phyloP scores from a whole-genome alignment of 2,113 vertebrate genomes.

The Ancistrus triradiatus region DNA sequence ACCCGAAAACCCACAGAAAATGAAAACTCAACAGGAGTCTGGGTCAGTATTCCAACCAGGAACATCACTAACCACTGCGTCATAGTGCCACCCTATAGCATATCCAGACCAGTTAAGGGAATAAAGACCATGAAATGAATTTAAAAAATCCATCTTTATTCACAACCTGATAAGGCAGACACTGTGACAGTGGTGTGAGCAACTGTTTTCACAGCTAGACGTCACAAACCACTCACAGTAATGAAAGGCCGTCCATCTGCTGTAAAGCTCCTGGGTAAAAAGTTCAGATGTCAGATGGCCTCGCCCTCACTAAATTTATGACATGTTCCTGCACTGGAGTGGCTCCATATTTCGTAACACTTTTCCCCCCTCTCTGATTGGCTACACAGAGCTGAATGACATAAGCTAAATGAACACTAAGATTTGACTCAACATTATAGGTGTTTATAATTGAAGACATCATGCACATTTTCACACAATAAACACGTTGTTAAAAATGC shows the following conservation, averaged over 20 bases:
- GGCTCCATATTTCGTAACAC: slow-evolving; percentile 55
- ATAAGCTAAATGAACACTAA: too few relatives aligned
- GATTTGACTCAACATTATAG: too few relatives aligned
- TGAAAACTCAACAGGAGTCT: too few relatives aligned
- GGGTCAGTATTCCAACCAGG: too few relatives aligned
- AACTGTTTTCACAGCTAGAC: not conserved
- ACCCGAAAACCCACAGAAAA: too few relatives aligned
- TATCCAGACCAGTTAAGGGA: too few relatives aligned
- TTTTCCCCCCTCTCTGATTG: slow-evolving; percentile 46
- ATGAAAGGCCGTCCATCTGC: slow-evolving; percentile 53
- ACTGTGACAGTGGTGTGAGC: not conserved
- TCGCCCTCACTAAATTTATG: slow-evolving; percentile 59
- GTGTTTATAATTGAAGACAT: too few relatives aligned
- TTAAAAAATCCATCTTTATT: not conserved
- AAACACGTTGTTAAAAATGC: too few relatives aligned
- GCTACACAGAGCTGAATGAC: not conserved
- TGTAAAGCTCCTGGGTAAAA: slow-evolving; percentile 55
- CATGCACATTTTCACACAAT: too few relatives aligned
- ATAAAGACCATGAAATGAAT: too few relatives aligned
- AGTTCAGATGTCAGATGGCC: slow-evolving; percentile 56
- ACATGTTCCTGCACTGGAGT: slow-evolving; percentile 48
- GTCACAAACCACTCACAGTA: slow-evolving; percentile 27
- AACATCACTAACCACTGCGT: too few relatives aligned
- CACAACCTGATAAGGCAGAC: not conserved
- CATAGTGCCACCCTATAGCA: too few relatives aligned